Evolutionary conservation across 2,797 vertebrate species (phyloP).

Genomic region (Epinephelus coioides): DNA sequence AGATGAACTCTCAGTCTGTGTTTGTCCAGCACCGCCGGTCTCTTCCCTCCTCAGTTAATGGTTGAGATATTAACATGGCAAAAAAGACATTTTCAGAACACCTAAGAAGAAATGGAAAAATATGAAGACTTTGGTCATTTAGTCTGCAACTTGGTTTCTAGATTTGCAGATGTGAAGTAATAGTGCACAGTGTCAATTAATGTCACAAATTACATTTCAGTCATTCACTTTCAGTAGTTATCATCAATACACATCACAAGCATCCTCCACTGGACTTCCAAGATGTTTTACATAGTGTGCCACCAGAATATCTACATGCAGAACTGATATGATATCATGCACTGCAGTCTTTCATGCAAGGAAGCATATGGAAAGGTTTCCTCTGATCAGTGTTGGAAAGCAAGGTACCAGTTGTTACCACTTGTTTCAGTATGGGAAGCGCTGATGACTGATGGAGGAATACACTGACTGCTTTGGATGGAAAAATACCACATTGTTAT

Average conservation of each 20-base stretch:
- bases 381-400: not conserved
- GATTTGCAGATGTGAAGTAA: not conserved
- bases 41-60: conserved; percentile 71
- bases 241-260: not conserved
- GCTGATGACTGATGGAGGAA: too few species aligned
- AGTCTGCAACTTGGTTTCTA: not conserved
- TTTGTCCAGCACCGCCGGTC: conserved; percentile 46
- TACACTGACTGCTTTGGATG: too few species aligned
- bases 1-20: conserved; percentile 42
- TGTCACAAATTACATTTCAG: not conserved
- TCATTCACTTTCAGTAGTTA: not conserved
- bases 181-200: not conserved
- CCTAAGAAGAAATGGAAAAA: conserved; percentile 48
- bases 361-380: not conserved
- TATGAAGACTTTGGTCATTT: conserved; percentile 5
- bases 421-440: too few species aligned
- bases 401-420: too few species aligned
- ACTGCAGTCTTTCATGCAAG: not conserved
- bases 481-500: too few species aligned
- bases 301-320: conserved; percentile 1
- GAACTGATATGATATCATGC: not conserved
- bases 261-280: not conserved
- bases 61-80: conserved; percentile 76
- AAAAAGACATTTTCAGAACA: conserved; percentile 32
- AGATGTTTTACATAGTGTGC: not conserved